These are phyloP conservation scores for Furcifer pardalis DNA, from an alignment of 2,797 vertebrate species.

Conservation along the genomic window DNA sequence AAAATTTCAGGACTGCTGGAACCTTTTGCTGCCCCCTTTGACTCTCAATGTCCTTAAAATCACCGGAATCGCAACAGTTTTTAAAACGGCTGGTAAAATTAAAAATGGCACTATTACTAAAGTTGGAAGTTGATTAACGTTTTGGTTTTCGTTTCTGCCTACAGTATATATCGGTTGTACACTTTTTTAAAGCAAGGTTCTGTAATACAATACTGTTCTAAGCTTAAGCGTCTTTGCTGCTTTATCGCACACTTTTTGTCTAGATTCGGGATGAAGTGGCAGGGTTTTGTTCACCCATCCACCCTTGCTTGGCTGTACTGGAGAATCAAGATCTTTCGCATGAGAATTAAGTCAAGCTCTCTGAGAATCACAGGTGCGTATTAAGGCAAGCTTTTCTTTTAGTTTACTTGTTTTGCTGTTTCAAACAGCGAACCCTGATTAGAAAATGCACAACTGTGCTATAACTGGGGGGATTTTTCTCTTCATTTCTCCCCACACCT, in stretches of 20 bases:
- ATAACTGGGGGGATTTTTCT: conserved; percentile 26
- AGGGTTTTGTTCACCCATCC: neutral
- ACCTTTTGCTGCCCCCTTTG: conserved; percentile 41
- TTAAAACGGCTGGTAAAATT: conserved; percentile 42
- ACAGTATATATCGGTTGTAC: conserved; percentile 47
- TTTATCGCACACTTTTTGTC: conserved; percentile 43
- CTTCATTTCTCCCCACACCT: conserved; percentile 25
- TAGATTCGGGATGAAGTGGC: neutral
- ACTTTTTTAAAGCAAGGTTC: conserved; percentile 58
- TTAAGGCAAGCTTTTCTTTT: conserved; percentile 55
- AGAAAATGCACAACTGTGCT: conserved; percentile 53
- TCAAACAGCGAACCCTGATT: conserved; percentile 60
- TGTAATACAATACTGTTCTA: conserved; percentile 56
- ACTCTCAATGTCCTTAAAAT: conserved; percentile 32
- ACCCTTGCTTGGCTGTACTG: conserved; percentile 28
- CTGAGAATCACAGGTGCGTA: conserved; percentile 15
- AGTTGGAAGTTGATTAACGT: conserved; percentile 30
- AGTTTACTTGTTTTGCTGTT: conserved; percentile 38
- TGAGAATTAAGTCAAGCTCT: conserved; percentile 3
- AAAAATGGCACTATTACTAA: conserved; percentile 41
- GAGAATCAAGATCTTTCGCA: conserved; percentile 24
- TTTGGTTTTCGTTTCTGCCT: conserved; percentile 56
- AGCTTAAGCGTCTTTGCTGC: conserved; percentile 61
- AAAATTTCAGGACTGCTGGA: conserved; percentile 53
- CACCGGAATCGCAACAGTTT: conserved; percentile 39